Evolutionary conservation across 2,797 vertebrate genomes (phyloP).

Genomic region (Masticophis lateralis): DNA sequence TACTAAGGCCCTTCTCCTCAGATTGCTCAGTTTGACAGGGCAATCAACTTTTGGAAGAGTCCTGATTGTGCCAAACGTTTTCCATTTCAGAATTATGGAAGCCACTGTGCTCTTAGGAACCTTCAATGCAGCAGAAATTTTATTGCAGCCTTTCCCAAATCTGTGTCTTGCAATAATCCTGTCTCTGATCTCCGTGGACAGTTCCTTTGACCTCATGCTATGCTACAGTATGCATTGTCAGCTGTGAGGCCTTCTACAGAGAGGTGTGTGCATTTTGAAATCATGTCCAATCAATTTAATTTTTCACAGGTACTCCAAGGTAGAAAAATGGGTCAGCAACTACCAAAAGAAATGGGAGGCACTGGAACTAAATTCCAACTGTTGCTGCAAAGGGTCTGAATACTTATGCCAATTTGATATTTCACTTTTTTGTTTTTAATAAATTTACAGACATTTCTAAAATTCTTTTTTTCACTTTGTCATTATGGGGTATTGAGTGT

Average conservation of each 20-base stretch:
- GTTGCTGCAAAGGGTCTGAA: neutral
- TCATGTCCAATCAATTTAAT: neutral
- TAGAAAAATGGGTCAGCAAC: neutral
- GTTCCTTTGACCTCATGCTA: neutral
- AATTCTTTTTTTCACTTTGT: neutral
- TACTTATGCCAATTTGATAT: too few relatives aligned
- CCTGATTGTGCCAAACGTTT: neutral
- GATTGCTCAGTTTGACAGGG: neutral
- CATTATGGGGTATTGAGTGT: neutral
- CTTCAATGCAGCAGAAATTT: neutral
- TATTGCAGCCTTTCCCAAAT: neutral
- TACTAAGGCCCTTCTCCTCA: neutral
- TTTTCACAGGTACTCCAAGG: neutral
- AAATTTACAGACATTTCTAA: neutral
- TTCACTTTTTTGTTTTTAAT: neutral
- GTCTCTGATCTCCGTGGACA: neutral
- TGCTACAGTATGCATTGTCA: neutral
- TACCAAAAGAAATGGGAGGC: too few relatives aligned
- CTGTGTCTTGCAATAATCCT: neutral
- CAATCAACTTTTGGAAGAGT: neutral
- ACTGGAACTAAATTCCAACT: neutral
- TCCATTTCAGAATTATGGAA: neutral
- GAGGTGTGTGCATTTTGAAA: neutral
- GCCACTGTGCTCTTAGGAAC: neutral
- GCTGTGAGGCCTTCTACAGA: neutral